A percentile compares a stretch with the other conserved stretches of the same genome.
phyloP scores from a whole-genome alignment of 2,797 vertebrate species.

The Naso thynnoides region DNA sequence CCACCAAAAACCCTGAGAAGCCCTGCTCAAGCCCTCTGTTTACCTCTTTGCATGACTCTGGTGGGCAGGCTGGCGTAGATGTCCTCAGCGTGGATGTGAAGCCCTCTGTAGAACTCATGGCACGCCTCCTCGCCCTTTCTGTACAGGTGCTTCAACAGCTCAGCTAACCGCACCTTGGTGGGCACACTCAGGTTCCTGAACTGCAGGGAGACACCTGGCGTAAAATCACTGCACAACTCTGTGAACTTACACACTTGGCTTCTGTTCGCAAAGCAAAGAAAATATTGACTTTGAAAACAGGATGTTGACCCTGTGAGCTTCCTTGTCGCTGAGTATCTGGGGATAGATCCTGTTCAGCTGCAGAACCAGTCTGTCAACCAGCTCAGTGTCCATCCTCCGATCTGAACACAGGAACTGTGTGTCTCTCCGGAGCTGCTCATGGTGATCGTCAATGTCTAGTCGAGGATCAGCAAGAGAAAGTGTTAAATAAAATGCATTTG shows the following conservation, averaged over 20 bases:
- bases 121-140: slow-evolving; percentile 88
- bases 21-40: not conserved
- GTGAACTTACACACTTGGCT: not conserved
- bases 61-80: slow-evolving; percentile 88
- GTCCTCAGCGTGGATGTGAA: slow-evolving; percentile 90
- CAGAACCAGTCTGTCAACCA: slow-evolving; percentile 91
- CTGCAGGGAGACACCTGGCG: slow-evolving; percentile 74
- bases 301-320: slow-evolving; percentile 89
- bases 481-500: not conserved
- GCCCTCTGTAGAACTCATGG: slow-evolving; percentile 91
- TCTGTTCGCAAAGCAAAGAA: not conserved
- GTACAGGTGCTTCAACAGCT: slow-evolving; percentile 87
- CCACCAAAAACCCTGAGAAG: not conserved
- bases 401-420: slow-evolving; percentile 85
- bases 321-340: slow-evolving; percentile 90
- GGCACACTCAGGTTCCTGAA: slow-evolving; percentile 89
- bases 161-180: slow-evolving; percentile 82
- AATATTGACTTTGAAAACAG: not conserved
- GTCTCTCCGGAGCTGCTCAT: slow-evolving; percentile 88
- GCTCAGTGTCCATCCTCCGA: slow-evolving; percentile 85
- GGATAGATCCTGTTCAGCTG: slow-evolving; percentile 94
- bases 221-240: slow-evolving; percentile 11
- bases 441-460: slow-evolving; percentile 71
- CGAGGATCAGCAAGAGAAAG: slow-evolving; percentile 6
- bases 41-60: slow-evolving; percentile 82